Conservation (phyloP, 1,140 invertebrate species). For the Leptinotarsa lineolata region DNA sequence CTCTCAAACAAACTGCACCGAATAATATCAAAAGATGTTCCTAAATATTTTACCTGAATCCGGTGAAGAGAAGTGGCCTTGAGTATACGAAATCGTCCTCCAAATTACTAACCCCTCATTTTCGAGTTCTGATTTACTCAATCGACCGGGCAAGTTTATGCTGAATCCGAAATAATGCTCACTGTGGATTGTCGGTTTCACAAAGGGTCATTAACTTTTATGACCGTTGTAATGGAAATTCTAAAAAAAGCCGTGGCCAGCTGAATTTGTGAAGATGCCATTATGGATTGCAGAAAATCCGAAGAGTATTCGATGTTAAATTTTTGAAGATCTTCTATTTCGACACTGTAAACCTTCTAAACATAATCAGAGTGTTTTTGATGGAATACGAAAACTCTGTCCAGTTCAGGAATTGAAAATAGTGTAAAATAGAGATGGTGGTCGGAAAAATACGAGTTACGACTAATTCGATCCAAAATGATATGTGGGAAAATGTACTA, state of each 20-base stretch:
- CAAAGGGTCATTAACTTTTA: slow-evolving; percentile 3
- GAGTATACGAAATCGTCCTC: neutral
- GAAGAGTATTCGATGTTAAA: no score
- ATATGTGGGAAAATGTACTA: no score
- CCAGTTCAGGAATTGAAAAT: no score
- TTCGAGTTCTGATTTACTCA: neutral
- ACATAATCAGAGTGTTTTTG: no score
- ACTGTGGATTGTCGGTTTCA: neutral
- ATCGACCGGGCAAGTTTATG: neutral
- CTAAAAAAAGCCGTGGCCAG: neutral
- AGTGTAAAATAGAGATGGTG: no score
- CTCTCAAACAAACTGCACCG: neutral
- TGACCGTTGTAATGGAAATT: slow-evolving; percentile 3
- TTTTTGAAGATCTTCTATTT: no score
- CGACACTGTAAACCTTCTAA: no score
- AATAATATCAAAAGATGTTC: neutral
- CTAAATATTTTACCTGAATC: slow-evolving; percentile 3
- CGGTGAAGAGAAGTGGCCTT: neutral
- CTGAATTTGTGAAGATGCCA: neutral
- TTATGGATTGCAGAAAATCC: neutral
- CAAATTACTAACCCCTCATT: neutral
- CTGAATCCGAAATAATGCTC: neutral
- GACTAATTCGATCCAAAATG: no score
- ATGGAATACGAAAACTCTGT: no score
- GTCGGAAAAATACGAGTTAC: no score